Evolutionary conservation across 2,888 invertebrate genomes (phyloP), one percentile per base, ranked within the genome.

Genomic region (Idaea biselata): DNA sequence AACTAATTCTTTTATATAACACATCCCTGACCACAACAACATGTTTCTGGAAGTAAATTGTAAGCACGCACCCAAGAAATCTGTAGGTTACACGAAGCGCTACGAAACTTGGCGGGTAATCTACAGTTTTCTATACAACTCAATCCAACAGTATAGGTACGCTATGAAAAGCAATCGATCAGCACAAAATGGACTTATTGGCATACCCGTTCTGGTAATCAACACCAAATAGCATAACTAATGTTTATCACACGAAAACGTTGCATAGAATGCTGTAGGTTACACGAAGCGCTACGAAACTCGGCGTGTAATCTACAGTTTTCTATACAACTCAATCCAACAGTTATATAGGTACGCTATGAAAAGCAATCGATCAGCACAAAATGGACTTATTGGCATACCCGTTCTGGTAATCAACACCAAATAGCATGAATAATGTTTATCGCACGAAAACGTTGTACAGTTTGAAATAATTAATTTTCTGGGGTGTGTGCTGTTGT

Each of bases 381-480:
- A 18, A 17, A 14, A 56, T 56, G 14, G 62, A 62, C 65, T 68
- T 65, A 66, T 65, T 68, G 61, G 60, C 61, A 32, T 58, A 16
- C 17, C 25, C 55, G 64, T 68, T 70, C 74, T 69, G 73, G 76
- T 81, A 81, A 83, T 83, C 82, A 81, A 81, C 79, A 78, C 74
- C 62, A 69, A 72, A 78, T 74, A 73, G 73, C 75, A 82, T 83
- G 78, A 80, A 78, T 81, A 81, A 80, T 80, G 78, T 74, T 73
- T 71, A 78, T 78, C 78, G 78, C 80, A 77, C 75, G 77, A 77
- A 77, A 80, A 80, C 77, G 71, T 76, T 75, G 77, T 76, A 78
- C 77, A 79, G 83, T 86, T 86, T 84, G 81, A 80, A 84, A 88
- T 88, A 88, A 89, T 88, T 88, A 89, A 89, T 87, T 87, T 87